phyloP scores from a whole-genome alignment of 2,888 invertebrate genomes.

The Drosophila neotestacea region DNA sequence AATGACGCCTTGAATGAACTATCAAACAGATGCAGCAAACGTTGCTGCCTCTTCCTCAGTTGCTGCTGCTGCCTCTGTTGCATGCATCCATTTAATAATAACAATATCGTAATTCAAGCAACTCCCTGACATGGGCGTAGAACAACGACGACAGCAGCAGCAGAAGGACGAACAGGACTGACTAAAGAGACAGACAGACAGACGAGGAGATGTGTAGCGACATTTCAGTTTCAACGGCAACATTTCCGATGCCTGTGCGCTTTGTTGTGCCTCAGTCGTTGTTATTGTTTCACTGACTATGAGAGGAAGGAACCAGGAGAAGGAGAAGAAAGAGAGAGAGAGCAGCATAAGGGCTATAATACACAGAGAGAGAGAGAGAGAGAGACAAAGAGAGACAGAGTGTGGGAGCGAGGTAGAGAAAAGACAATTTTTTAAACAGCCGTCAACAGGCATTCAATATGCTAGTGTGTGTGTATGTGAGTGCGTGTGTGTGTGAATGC shows the following conservation, averaged over 20 bases:
- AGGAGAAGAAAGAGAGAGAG: conserved; percentile 3
- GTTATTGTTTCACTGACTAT: conserved; percentile 73
- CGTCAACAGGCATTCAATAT: conserved; percentile 79
- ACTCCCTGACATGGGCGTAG: conserved; percentile 71
- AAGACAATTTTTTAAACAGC: conserved; percentile 65
- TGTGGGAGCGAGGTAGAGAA: conserved; percentile 27
- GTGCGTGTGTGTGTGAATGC: conserved; percentile 3
- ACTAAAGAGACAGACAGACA: conserved; percentile 19
- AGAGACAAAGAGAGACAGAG: too few species aligned
- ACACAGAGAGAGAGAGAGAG: not conserved
- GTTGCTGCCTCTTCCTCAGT: conserved; percentile 7
- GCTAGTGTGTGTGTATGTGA: conserved; percentile 9
- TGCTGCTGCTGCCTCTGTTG: conserved; percentile 36
- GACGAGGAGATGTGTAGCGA: conserved; percentile 56
- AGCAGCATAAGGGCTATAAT: not conserved
- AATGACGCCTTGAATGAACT: conserved; percentile 74
- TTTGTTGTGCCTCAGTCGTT: conserved; percentile 65
- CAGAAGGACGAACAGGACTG: conserved; percentile 41
- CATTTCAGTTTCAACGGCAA: conserved; percentile 84
- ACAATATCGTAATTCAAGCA: conserved; percentile 83
- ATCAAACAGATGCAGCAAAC: conserved; percentile 68
- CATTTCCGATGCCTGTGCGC: conserved; percentile 83
- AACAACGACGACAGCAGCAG: conserved; percentile 14
- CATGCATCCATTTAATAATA: conserved; percentile 82
- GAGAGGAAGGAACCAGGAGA: conserved; percentile 4